Base-by-base conservation (phyloP, 2,113 vertebrate species). In the Ammodytes dubius region DNA sequence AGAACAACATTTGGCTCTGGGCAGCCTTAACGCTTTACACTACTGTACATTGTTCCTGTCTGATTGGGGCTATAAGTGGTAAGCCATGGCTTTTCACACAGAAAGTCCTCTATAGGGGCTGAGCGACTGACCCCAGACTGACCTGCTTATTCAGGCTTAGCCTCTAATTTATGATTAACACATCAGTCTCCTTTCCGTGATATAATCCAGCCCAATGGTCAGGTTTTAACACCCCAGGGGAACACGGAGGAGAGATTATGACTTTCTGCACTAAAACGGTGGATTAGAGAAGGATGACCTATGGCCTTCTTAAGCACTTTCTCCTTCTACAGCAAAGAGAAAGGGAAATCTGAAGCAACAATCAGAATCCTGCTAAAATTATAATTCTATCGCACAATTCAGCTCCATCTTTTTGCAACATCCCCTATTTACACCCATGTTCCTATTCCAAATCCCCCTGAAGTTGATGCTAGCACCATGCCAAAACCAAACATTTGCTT, bases 121-220 rank as follows among this genome's bases (percentile, higher is more conserved):
- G 45, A 81, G 79, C 9, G 1, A 68, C 43, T 93, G 85, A 93
- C 91, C 94, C 76, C 15, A 77, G 67, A 68, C 74, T 93, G 93
- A 95, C 91, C 90, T 85, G 81, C 64, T 87, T 66, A 61, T 65
- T 89, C 70, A 77, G 65, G 76, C 86, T 88, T 87, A 72, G 66
- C 76, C 64, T 87, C 82, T 89, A 91, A 94, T 91, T 91, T 91
- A 90, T 91, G 91, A 93, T 93, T 86, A 92, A 86, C 88, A 94
- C 88, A 88, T 90, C 68, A n/a, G 87, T 80, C 82, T 87, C 83
- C 65, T 82, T 80, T 87, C 77, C 80, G 83, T 81, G 86, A 87
- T 82, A 89, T 93, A 93, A 94, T 93, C 89, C 84, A 64, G 70
- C 65, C 66, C 66, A 81, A 52, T 83, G 73, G 76, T 88, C 86